These are phyloP conservation scores for Rhorus exstirpatorius DNA, from an alignment of 2,888 invertebrate genomes.

Conservation along the genomic window DNA sequence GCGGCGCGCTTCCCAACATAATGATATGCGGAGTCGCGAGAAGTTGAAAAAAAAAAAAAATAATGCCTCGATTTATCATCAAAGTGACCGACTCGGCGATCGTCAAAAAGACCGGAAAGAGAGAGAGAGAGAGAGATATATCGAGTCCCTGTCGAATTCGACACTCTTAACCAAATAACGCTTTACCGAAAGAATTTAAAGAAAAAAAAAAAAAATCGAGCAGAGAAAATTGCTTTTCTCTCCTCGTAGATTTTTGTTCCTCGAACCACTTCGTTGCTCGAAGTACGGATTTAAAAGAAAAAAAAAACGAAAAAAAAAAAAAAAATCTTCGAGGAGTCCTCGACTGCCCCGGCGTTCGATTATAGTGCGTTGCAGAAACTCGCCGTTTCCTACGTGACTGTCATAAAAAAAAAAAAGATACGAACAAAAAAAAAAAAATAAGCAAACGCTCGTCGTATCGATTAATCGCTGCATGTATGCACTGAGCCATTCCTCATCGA, in stretches of 20 bases:
- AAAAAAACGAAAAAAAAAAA: conserved; percentile 3
- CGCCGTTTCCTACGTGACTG: conserved; percentile 83
- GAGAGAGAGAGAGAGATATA: conserved; percentile 27
- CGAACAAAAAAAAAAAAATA: conserved; percentile 35
- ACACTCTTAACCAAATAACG: conserved; percentile 71
- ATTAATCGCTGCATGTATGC: conserved; percentile 62
- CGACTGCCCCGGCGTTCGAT: conserved; percentile 62
- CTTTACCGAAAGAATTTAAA: conserved; percentile 57
- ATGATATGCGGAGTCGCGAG: conserved; percentile 93
- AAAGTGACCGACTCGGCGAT: no score
- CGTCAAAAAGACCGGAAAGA: background rate
- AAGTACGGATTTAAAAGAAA: conserved; percentile 45
- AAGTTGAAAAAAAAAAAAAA: conserved; percentile 79
- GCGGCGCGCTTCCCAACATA: conserved; percentile 98
- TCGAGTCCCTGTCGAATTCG: conserved; percentile 59
- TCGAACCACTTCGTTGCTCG: conserved; percentile 40
- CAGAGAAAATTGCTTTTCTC: conserved; percentile 24
- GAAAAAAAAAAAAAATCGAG: conserved; percentile 32
- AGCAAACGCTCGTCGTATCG: conserved; percentile 48
- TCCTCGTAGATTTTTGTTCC: conserved; percentile 49
- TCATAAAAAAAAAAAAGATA: conserved; percentile 70
- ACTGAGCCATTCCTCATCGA: background rate
- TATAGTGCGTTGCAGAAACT: conserved; percentile 84
- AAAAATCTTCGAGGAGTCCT: conserved; percentile 46
- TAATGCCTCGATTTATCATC: no score